A percentile compares a stretch with the other conserved stretches of the same genome.
Evolutionary conservation across 2,888 invertebrate genomes (phyloP).

Genomic region (Candidula unifasciata): DNA sequence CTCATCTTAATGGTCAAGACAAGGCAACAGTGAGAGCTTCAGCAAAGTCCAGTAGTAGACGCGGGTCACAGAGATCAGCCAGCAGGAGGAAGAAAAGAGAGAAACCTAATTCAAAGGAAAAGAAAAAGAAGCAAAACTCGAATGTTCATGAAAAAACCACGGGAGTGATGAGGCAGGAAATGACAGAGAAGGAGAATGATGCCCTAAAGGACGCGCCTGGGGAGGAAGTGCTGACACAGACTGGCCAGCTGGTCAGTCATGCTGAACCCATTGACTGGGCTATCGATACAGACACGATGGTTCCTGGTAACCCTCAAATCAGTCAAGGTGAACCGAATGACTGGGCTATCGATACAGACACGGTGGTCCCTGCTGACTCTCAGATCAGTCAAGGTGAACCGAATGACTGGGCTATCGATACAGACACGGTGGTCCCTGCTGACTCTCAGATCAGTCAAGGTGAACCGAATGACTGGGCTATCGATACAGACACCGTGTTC

Average conservation of each 20-base stretch:
- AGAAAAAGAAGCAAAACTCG: constrained; percentile 1
- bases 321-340: background rate
- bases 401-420: background rate
- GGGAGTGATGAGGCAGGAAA: background rate
- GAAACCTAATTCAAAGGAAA: background rate
- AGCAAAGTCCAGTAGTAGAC: background rate
- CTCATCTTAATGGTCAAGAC: background rate
- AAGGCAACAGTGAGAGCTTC: background rate
- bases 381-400: background rate
- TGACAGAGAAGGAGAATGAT: too few relatives aligned
- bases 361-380: too few relatives aligned
- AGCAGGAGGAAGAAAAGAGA: constrained; percentile 22
- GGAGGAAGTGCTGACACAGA: too few relatives aligned
- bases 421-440: too few relatives aligned
- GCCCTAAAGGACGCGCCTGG: too few relatives aligned
- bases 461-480: background rate
- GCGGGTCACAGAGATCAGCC: background rate
- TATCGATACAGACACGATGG: constrained; percentile 14
- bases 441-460: background rate
- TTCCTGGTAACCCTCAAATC: too few relatives aligned
- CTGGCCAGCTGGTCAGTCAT: background rate
- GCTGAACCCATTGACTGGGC: background rate
- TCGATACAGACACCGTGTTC: constrained; percentile 15
- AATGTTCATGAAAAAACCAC: background rate
- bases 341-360: background rate